Evolutionary conservation across 1,140 invertebrate species (phyloP).

Genomic region (Leptinotarsa texana): DNA sequence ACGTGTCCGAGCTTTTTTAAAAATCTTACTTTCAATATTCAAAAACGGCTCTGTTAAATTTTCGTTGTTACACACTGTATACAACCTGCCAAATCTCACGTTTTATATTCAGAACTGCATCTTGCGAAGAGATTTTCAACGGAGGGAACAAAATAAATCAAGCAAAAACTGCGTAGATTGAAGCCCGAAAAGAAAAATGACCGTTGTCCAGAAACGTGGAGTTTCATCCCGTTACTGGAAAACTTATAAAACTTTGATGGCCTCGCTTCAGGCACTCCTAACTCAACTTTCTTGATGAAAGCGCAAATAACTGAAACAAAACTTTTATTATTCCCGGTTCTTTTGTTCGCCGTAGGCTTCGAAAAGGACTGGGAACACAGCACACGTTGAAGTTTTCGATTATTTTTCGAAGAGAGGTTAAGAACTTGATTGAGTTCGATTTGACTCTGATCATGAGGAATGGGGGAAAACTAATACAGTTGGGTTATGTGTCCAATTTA

Average conservation of each 20-base stretch:
- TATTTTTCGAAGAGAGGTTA: neutral
- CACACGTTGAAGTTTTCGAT: conserved; percentile 23
- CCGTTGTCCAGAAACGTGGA: conserved; percentile 54
- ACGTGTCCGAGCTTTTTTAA: too few relatives aligned
- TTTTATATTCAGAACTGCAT: too few relatives aligned
- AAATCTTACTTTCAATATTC: too few relatives aligned
- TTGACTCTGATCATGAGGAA: neutral
- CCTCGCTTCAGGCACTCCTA: conserved; percentile 42
- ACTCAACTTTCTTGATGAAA: conserved; percentile 55
- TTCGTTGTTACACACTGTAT: too few relatives aligned
- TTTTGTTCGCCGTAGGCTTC: conserved; percentile 18
- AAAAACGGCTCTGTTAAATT: too few relatives aligned
- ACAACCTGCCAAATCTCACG: too few relatives aligned
- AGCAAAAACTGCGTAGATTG: conserved; percentile 54
- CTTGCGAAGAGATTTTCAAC: too few relatives aligned
- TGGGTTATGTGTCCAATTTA: too few relatives aligned
- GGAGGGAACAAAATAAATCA: conserved; percentile 29
- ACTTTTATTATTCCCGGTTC: conserved; percentile 39
- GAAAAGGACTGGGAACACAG: conserved; percentile 16
- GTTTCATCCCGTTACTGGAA: conserved; percentile 47
- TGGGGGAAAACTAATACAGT: neutral
- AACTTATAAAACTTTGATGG: conserved; percentile 58
- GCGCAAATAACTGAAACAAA: conserved; percentile 54
- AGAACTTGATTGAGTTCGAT: neutral
- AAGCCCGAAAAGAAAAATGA: conserved; percentile 60